phyloP scores from a whole-genome alignment of 2,888 invertebrate genomes.

The Philonicus albiceps region DNA sequence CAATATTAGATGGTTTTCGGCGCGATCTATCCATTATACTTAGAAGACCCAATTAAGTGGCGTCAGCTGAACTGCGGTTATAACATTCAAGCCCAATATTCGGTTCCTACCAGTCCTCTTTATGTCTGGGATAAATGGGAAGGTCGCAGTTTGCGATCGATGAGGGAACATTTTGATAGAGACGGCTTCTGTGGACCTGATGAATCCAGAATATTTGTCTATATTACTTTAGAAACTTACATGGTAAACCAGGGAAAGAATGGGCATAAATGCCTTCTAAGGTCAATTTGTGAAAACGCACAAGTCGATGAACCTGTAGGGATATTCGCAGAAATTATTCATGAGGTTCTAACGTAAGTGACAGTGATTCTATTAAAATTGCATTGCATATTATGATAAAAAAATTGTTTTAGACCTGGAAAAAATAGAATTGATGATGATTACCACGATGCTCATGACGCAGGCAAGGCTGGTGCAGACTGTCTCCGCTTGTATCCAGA shows the following conservation, averaged over 20 bases:
- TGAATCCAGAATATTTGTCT: conserved; percentile 56
- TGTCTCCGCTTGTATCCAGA: conserved; percentile 68
- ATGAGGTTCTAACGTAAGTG: conserved; percentile 56
- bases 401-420: conserved; percentile 50
- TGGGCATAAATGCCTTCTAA: conserved; percentile 56
- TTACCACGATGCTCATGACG: conserved; percentile 67
- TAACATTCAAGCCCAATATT: conserved; percentile 55
- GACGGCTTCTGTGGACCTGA: conserved; percentile 49
- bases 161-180: neutral
- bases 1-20: conserved; percentile 52
- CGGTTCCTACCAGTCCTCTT: conserved; percentile 54
- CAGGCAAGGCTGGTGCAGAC: conserved; percentile 57
- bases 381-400: neutral
- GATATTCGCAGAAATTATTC: conserved; percentile 55
- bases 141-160: conserved; percentile 52
- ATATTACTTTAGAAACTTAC: conserved; percentile 55
- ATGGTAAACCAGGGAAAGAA: conserved; percentile 52
- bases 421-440: conserved; percentile 62
- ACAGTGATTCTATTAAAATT: neutral
- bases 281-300: conserved; percentile 60
- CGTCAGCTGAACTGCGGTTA: conserved; percentile 55
- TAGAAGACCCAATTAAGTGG: conserved; percentile 56
- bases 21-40: conserved; percentile 53
- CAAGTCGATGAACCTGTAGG: conserved; percentile 56
- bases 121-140: conserved; percentile 60